Conservation (phyloP, 64 coral and sea anemone genomes). For the Montipora foliosa region DNA sequence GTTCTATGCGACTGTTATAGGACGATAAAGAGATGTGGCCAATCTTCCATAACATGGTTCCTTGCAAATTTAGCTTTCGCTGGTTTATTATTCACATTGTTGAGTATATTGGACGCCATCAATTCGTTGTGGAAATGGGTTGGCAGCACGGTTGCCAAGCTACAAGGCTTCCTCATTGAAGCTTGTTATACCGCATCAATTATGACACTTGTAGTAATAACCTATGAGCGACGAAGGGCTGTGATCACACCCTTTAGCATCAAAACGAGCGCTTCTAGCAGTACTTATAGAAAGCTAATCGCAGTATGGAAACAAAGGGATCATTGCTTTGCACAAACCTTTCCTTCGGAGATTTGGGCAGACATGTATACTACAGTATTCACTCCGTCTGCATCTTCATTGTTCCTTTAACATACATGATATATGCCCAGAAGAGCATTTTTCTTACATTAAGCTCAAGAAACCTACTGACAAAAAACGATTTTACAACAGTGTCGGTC, state of each 20-base stretch:
- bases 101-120: constrained; percentile 51
- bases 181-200: constrained; percentile 51
- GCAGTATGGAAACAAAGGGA: background rate
- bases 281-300: background rate
- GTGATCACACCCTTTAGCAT: constrained; percentile 8
- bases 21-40: background rate
- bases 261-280: background rate
- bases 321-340: no score
- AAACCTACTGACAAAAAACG: no score
- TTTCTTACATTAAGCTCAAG: no score
- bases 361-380: no score
- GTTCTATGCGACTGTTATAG: constrained; percentile 33
- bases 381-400: no score
- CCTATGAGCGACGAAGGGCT: constrained; percentile 36
- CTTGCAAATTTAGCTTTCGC: background rate
- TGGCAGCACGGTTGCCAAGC: constrained; percentile 19
- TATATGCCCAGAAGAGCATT: no score
- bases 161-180: constrained; percentile 40
- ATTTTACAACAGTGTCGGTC: no score
- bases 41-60: background rate
- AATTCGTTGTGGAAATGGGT: constrained; percentile 30
- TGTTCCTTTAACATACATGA: no score
- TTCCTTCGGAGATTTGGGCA: no score
- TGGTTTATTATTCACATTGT: background rate
- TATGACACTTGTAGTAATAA: constrained; percentile 53